Base-by-base conservation (phyloP, 1,140 invertebrate species). In the Hypothenemus hampei region DNA sequence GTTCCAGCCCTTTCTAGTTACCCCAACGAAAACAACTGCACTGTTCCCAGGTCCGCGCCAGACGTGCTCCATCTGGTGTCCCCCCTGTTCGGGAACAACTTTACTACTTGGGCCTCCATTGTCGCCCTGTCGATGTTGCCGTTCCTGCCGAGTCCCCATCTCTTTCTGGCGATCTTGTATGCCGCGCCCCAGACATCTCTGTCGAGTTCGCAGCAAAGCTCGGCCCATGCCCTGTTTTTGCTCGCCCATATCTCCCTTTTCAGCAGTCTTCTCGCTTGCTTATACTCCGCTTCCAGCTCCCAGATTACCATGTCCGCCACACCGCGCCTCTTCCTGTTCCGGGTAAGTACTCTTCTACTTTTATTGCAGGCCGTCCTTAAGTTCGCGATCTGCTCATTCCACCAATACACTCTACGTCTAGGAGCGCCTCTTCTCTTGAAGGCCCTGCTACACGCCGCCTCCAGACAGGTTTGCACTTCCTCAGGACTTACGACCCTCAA, bases 1-100 rank as follows among this genome's bases (percentile, higher is more conserved):
- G 4, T 16, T 13, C 36, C 16, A 5, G 40, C 64, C 10, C 15
- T 41, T 7, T 13, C 13, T 3, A 64, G 47, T 26, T 66, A 59
- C 7, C 48, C 45, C 36, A 15, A 8, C 8, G 11, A n/a, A 13
- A 11, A n/a, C 8, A 15, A 10, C 11, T 13, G 11, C 8, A 8
- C 16, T n/a, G 36, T 18, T 39, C 16, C 1, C 16, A 2, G 8
- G 1, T 18, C 16, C 11, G 7, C 6, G 7, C n/a, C 26, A 29
- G 26, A n/a, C n/a, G n/a, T 6, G 26, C n/a, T 29, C 26, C 35
- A 37, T 16, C 7, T 6, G 6, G 6, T 6, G 6, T 7, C 6
- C 5, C 6, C 6, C 23, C 15, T 31, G 5, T 10, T 26, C 5
- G 13, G 23, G 8, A 18, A 46, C 6, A 3, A 18, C 5, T 2